Conservation (phyloP, 2,113 vertebrate genomes). For the Lethenteron camtschaticum region DNA sequence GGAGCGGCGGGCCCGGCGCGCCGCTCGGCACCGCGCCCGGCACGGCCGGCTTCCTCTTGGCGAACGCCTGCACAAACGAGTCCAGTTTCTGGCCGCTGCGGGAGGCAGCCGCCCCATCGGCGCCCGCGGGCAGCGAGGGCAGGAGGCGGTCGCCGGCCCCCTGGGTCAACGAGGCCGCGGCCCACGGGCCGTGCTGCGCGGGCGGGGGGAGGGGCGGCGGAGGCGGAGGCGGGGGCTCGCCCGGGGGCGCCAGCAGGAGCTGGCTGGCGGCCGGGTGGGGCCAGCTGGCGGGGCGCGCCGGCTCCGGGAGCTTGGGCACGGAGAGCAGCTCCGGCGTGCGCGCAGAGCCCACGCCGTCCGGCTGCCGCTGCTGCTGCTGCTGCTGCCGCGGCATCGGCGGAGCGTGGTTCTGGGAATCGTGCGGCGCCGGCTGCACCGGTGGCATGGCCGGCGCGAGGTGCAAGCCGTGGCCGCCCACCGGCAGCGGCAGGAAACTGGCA, state of each 20-base stretch:
- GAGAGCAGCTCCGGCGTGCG: too few relatives aligned
- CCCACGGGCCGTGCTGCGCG: not conserved
- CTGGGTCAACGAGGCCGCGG: too few relatives aligned
- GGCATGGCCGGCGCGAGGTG: too few relatives aligned
- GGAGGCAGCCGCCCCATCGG: too few relatives aligned
- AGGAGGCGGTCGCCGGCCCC: not conserved
- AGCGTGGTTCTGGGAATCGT: too few relatives aligned
- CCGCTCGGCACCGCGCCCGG: not conserved
- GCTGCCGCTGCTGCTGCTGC: too few relatives aligned
- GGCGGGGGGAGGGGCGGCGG: not conserved
- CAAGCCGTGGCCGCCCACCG: too few relatives aligned
- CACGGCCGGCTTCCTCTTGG: not conserved
- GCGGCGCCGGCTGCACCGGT: too few relatives aligned
- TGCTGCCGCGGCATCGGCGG: too few relatives aligned
- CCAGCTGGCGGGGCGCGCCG: slow-evolving; percentile 2
- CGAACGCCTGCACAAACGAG: slow-evolving; percentile 3
- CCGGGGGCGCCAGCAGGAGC: not conserved
- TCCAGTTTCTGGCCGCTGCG: not conserved
- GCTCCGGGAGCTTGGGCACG: not conserved
- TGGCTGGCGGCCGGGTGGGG: not conserved
- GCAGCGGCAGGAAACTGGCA: too few relatives aligned
- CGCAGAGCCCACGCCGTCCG: too few relatives aligned
- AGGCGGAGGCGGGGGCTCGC: not conserved
- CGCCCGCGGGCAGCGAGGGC: not conserved
- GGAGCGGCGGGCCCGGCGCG: too few relatives aligned